phyloP scores from a whole-genome alignment of 2,113 vertebrate species.

The Seriola dumerili region DNA sequence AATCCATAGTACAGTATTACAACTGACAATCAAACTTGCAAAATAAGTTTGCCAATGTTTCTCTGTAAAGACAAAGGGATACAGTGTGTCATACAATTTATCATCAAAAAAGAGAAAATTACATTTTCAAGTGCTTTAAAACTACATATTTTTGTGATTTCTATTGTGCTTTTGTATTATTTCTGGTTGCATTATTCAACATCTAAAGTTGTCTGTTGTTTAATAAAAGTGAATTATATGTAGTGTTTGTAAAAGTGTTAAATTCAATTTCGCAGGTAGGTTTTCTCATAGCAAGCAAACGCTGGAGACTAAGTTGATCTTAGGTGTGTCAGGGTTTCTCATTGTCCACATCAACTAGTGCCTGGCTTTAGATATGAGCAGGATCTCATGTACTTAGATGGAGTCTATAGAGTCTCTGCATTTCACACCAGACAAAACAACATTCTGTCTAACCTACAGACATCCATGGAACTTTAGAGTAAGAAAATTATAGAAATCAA shows the following conservation, averaged over 20 bases:
- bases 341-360: neutral
- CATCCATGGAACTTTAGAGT: neutral
- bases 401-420: neutral
- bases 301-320: neutral
- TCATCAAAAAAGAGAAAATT: slow-evolving; percentile 17
- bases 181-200: slow-evolving; percentile 40
- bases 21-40: slow-evolving; percentile 69
- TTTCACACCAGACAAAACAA: neutral
- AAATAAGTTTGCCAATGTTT: slow-evolving; percentile 39
- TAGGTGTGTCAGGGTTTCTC: neutral
- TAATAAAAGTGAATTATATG: slow-evolving; percentile 65
- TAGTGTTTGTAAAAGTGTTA: slow-evolving; percentile 20
- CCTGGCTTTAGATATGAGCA: neutral
- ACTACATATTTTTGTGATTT: slow-evolving; percentile 69
- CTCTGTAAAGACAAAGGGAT: slow-evolving; percentile 25
- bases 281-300: neutral
- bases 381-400: neutral
- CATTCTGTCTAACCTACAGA: neutral
- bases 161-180: slow-evolving; percentile 71
- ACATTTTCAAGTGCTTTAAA: slow-evolving; percentile 57
- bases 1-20: slow-evolving; percentile 33
- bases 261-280: neutral
- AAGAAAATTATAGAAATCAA: neutral
- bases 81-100: slow-evolving; percentile 24
- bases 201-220: slow-evolving; percentile 61